Evolutionary conservation across 2,113 vertebrate genomes (phyloP), one percentile per base, ranked within the genome.

Genomic region (Podiceps cristatus): DNA sequence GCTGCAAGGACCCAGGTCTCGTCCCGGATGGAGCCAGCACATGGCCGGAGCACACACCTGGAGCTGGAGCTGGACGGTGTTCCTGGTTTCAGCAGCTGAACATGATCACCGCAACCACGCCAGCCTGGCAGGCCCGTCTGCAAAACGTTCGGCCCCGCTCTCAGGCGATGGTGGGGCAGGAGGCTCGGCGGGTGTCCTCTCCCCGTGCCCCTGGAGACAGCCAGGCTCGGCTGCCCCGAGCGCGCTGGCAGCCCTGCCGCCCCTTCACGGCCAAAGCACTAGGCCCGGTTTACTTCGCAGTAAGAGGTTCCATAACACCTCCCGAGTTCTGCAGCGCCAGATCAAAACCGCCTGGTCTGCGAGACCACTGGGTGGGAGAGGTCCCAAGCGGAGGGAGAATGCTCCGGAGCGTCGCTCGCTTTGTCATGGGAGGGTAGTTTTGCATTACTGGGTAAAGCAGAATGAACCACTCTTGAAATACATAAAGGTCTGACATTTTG

Each of bases 151-250:
- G 64, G 31, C 63, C 35, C 3, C 5, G 11, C 49, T 56, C 13
- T 77, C 0, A 0, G 40, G 49, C 0, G 0, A 9, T 28, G 28
- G 27, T 56, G 68, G 27, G 49, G 20, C 33, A 50, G 49, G 42
- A 45, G 37, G 52, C 25, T 72, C 29, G 37, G 37, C 37, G 37
- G 37, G 37, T 37, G 37, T 37, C 37, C 56, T 66, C 72, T 17
- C 10, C 42, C 37, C 5, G 0, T 28, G 31, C 4, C n/a, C 35
- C 19, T 24, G 28, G 37, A 23, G 31, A 58, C 14, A 73, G 60
- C 11, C 19, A 19, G 28, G 24, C 45, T 80, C 27, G 64, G 58
- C 44, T 77, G 44, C 31, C 47, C 37, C 0, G 0, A 22, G 35
- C 18, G 31, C 1, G 0, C n/a, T 62, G 78, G 37, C 27, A 35